Evolutionary conservation across 2,113 vertebrate species (phyloP), one percentile per base, ranked within the genome.

Genomic region (Platichthys flesus): DNA sequence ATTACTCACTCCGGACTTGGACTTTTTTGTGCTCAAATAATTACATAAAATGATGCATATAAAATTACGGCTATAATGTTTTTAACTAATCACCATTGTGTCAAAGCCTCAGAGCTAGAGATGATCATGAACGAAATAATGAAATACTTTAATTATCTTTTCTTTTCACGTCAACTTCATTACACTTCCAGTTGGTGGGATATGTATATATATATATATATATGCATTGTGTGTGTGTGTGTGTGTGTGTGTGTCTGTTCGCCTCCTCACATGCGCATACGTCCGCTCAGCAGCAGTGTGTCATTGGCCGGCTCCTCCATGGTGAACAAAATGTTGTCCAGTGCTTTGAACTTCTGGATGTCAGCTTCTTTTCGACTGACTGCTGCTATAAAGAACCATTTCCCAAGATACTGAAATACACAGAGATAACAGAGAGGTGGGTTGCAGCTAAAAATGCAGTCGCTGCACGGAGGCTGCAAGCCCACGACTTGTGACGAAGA

Each of bases 381-480:
- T 2, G 84, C 87, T 0, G 86, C 86, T 68, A 78, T 61, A 28
- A 90, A 91, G 67, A 78, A 85, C 90, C 88, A 91, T 23, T 58
- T 88, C 5, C 90, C 90, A 23, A 87, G 74, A 72, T 81, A 87
- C 90, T 91, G 18, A 56, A 83, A 82, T 9, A 79, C 28, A 77
- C 16, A 40, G 16, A 40, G 16, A 83, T 10, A 64, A 73, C 28
- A 74, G 40, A 68, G 63, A 3, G 67, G 67, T 24, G 69, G 28
- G 20, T 4, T 12, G 12, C 2, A 0, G 18, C 9, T 24, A 14
- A 1, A 0, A 0, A 9, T 2, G 3, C 0, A 18, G 4, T 0
- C 61, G 24, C 0, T 0, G 18, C 68, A 74, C 0, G 21, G 54
- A 15, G 24, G 47, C 59, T 37, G 24, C 13, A 42, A 74, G n/a